phyloP scores from a whole-genome alignment of 1,140 invertebrate genomes.

The Pygmarrhopalites habei region DNA sequence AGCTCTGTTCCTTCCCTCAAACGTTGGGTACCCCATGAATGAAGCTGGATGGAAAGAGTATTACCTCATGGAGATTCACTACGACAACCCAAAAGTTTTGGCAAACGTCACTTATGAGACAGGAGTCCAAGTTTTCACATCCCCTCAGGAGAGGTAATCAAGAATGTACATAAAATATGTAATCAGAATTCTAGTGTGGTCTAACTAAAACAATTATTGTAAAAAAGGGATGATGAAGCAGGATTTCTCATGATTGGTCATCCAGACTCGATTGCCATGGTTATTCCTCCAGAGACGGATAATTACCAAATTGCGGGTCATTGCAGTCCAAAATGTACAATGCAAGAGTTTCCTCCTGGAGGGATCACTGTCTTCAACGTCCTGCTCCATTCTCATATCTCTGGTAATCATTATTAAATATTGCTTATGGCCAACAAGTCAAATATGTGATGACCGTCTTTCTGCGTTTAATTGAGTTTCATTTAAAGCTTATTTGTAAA shows the following conservation, averaged over 20 bases:
- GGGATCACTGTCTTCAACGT: slow-evolving; percentile 24
- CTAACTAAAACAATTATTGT: neutral
- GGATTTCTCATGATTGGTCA: slow-evolving; percentile 10
- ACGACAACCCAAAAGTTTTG: too few relatives aligned
- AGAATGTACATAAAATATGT: neutral
- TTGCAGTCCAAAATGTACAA: slow-evolving; percentile 19
- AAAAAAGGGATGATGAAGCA: slow-evolving; percentile 21
- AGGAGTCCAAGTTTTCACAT: slow-evolving; percentile 11
- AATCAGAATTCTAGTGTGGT: neutral
- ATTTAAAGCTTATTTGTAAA: too few relatives aligned
- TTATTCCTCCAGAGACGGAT: slow-evolving; percentile 22
- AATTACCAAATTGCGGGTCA: slow-evolving; percentile 15
- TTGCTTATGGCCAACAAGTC: too few relatives aligned
- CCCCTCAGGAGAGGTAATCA: slow-evolving; percentile 8
- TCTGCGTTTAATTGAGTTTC: neutral
- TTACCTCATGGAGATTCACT: slow-evolving; percentile 20
- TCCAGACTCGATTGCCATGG: neutral
- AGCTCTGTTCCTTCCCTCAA: slow-evolving; percentile 18
- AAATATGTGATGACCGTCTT: too few relatives aligned
- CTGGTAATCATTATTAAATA: too few relatives aligned
- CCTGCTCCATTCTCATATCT: slow-evolving; percentile 23
- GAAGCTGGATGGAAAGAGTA: slow-evolving; percentile 14
- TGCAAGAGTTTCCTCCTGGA: slow-evolving; percentile 8
- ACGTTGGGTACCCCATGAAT: slow-evolving; percentile 23
- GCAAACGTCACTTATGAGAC: neutral